A percentile compares a stretch with the other conserved stretches of the same genome.
Evolutionary conservation across 1,140 invertebrate genomes (phyloP).

Genomic region (Aphaenogaster rudis): DNA sequence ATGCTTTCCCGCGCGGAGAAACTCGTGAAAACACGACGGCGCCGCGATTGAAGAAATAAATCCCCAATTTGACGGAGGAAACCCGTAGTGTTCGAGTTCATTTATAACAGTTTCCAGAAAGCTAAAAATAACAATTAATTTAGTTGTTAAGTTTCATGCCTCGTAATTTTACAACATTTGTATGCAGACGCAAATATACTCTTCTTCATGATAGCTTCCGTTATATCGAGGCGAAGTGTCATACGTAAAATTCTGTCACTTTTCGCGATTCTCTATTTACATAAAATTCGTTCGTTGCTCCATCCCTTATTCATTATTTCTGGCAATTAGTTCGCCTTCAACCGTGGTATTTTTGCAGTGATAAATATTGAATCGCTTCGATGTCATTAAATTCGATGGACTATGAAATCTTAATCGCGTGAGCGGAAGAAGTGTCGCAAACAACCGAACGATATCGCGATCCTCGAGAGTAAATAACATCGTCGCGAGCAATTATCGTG

Average conservation of each 20-base stretch:
- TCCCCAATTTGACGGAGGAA: neutral
- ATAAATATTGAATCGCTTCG: slow-evolving; percentile 28
- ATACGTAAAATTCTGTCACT: neutral
- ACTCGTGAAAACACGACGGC: slow-evolving; percentile 50
- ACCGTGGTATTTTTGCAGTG: neutral
- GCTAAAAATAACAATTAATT: neutral
- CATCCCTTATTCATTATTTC: neutral
- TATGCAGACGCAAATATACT: neutral
- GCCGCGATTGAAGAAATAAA: slow-evolving; percentile 10
- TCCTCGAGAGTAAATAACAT: slow-evolving; percentile 10
- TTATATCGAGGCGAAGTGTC: neutral
- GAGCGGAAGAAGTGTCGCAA: slow-evolving; percentile 11
- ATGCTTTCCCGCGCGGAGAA: slow-evolving; percentile 62
- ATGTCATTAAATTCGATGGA: slow-evolving; percentile 33
- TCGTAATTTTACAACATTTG: neutral
- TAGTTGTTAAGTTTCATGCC: neutral
- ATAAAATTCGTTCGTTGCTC: neutral
- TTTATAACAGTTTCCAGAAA: neutral
- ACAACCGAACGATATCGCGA: slow-evolving; percentile 13
- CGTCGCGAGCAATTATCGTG: neutral
- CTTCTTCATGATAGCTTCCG: neutral
- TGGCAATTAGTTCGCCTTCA: neutral
- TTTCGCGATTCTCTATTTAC: neutral
- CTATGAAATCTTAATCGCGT: slow-evolving; percentile 42
- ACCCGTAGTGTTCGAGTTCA: neutral